phyloP scores from a whole-genome alignment of 2,113 vertebrate species.

The Nipponia nippon region DNA sequence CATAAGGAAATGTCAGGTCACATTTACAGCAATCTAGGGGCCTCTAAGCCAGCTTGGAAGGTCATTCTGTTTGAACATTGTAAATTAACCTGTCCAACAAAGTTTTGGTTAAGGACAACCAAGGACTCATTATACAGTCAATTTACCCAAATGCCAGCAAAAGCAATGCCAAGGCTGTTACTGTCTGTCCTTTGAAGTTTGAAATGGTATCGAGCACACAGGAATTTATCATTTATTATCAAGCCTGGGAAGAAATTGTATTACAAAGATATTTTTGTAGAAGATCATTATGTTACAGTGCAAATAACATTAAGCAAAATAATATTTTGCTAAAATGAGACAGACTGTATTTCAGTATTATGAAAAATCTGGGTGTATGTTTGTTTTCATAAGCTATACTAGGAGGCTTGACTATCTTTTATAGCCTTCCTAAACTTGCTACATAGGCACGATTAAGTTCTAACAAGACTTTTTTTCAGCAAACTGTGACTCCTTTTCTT shows the following conservation, averaged over 20 bases:
- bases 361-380: neutral
- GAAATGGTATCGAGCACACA: slow-evolving; percentile 2
- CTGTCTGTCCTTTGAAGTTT: slow-evolving; percentile 44
- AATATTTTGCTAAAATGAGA: neutral
- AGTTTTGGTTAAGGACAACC: slow-evolving; percentile 72
- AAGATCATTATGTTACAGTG: neutral
- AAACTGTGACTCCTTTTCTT: neutral
- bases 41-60: slow-evolving; percentile 70
- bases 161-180: slow-evolving; percentile 28
- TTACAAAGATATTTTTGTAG: neutral
- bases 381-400: neutral
- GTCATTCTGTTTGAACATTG: slow-evolving; percentile 73
- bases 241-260: neutral
- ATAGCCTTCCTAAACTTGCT: neutral
- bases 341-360: neutral
- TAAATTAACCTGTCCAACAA: slow-evolving; percentile 75
- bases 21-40: slow-evolving; percentile 68
- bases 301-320: slow-evolving; percentile 19
- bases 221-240: slow-evolving; percentile 20
- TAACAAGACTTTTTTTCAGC: neutral
- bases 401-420: neutral
- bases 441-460: neutral
- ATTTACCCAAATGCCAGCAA: slow-evolving; percentile 58
- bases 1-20: slow-evolving; percentile 80
- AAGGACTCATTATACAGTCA: slow-evolving; percentile 73